A percentile compares a stretch with the other conserved stretches of the same genome.
Evolutionary conservation across 2,797 vertebrate species (phyloP).

Genomic region (Cynopterus sphinx): DNA sequence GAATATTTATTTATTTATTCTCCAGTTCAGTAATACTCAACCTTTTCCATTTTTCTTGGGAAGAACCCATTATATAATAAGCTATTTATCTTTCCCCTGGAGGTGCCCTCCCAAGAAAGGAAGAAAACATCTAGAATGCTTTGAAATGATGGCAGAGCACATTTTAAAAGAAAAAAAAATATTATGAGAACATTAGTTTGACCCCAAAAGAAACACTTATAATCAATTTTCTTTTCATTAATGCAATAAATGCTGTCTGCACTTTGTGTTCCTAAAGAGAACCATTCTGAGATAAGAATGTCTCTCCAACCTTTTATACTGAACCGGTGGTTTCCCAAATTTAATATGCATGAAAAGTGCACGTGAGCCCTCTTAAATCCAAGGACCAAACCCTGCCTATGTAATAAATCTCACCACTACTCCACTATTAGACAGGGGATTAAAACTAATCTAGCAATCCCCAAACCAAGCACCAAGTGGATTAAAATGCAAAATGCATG

Average conservation of each 20-base stretch:
- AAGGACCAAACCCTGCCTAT: constrained; percentile 87
- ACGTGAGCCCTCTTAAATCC: constrained; percentile 87
- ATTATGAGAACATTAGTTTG: constrained; percentile 72
- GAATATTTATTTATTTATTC: background rate
- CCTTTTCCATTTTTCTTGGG: background rate
- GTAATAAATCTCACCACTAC: constrained; percentile 89
- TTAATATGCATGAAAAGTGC: constrained; percentile 86
- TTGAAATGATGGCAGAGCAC: constrained; percentile 58
- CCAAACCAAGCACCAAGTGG: constrained; percentile 88
- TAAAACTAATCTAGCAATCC: constrained; percentile 91
- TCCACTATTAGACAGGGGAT: constrained; percentile 89
- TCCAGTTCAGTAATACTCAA: constrained; percentile 19
- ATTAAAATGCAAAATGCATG: constrained; percentile 88
- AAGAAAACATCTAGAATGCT: constrained; percentile 65
- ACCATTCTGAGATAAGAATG: constrained; percentile 82
- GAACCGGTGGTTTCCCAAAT: constrained; percentile 82
- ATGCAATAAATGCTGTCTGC: constrained; percentile 78
- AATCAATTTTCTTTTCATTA: constrained; percentile 81
- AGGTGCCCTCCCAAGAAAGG: constrained; percentile 49
- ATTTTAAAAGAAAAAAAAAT: constrained; percentile 6
- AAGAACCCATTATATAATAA: background rate
- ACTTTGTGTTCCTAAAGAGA: constrained; percentile 79
- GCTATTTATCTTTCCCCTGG: background rate
- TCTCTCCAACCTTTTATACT: constrained; percentile 82
- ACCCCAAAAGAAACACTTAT: constrained; percentile 68